Base-by-base conservation (phyloP, 2,113 vertebrate species). In the Aphelocoma coerulescens region DNA sequence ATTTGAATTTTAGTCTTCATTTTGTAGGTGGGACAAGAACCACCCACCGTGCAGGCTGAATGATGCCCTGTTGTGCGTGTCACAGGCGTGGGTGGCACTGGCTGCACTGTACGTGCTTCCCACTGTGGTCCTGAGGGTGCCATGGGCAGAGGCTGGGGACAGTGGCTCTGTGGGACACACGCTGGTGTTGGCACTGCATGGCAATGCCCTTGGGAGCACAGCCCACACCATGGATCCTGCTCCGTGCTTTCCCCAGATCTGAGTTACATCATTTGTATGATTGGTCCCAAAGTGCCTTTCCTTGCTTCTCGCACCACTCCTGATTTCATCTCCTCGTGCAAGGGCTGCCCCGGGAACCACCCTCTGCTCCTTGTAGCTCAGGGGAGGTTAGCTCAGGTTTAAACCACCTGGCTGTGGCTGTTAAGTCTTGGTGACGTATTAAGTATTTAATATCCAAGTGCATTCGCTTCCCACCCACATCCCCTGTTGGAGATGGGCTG, bases 381-480 rank as follows among this genome's bases (percentile, higher is more conserved):
- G 55, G 68, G 85, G 22, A 79, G 87, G 72, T 65, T 41, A 48
- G 79, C 71, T 85, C 52, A 30, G 82, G 30, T 93, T 93, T 71
- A 67, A 93, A 69, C 62, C 73, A 1, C 82, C 54, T 23, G 57
- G 39, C 37, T 88, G 81, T 73, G 91, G 85, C 71, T 69, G 59
- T 75, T 59, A 51, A 89, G 71, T 5, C 78, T 46, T 10, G 30
- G 78, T 88, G 78, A 89, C 71, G 26, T 54, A 76, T 80, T 32
- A 83, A 77, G 90, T 76, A 52, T 88, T 88, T 88, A 63, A 91
- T 77, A 93, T 88, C 54, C 67, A 10, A 67, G 88, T 74, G 88
- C 93, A 74, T 94, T 81, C 83, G 11, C 92, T 91, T 89, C 67
- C 85, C 82, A 90, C 82, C 94, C 94, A 89, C 93, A 92, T 95